Evolutionary conservation across 1,140 invertebrate species (phyloP).

Genomic region (Aradophagus sp.): DNA sequence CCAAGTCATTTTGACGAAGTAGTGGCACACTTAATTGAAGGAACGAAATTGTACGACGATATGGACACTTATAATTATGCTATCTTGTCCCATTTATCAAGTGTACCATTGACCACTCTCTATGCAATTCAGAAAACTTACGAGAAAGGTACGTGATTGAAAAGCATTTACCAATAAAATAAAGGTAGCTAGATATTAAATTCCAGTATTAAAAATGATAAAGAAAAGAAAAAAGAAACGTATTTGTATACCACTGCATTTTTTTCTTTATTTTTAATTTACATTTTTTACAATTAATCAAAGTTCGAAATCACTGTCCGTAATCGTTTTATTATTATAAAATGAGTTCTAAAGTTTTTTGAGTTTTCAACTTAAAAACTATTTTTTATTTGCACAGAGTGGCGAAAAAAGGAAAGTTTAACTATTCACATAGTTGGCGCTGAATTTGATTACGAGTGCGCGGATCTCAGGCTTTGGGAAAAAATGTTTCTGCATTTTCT

Average conservation of each 20-base stretch:
- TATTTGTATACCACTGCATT: too few species aligned
- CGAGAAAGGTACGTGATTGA: conserved; percentile 33
- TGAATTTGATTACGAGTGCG: conserved; percentile 82
- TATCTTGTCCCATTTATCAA: conserved; percentile 79
- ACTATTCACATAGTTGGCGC: conserved; percentile 79
- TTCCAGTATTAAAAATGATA: too few species aligned
- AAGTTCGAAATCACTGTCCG: too few species aligned
- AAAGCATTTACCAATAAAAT: too few species aligned
- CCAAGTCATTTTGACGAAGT: conserved; percentile 74
- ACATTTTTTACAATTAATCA: too few species aligned
- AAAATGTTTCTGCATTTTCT: conserved; percentile 80
- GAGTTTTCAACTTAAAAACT: too few species aligned
- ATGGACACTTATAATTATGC: conserved; percentile 79
- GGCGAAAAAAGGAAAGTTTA: conserved; percentile 53
- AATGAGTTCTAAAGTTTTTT: too few species aligned
- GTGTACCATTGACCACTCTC: conserved; percentile 79
- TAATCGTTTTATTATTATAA: too few species aligned
- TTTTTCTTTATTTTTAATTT: too few species aligned
- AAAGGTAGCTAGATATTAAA: too few species aligned
- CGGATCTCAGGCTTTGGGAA: conserved; percentile 81
- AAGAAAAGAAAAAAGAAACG: too few species aligned
- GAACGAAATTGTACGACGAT: conserved; percentile 70
- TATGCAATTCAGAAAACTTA: conserved; percentile 75
- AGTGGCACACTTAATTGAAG: conserved; percentile 73
- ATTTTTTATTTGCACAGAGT: too few species aligned